Conservation (phyloP, 2,888 invertebrate genomes). For the Hirtodrosophila trivittata region DNA sequence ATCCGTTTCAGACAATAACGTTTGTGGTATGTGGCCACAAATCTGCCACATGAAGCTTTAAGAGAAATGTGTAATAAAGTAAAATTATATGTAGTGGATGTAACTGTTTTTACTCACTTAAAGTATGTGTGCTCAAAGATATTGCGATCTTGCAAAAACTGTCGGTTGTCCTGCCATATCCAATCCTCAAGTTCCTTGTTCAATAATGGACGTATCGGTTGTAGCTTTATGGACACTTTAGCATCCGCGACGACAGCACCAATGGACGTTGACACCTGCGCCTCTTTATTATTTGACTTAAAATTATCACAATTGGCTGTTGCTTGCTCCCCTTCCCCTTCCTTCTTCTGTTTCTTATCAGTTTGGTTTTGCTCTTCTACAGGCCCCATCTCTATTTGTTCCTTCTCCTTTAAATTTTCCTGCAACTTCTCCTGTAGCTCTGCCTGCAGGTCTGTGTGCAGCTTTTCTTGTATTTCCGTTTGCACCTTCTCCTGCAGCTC, state of each 20-base stretch:
- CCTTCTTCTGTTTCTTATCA: not conserved
- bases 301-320: constrained; percentile 83
- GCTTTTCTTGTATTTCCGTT: no score
- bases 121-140: constrained; percentile 98
- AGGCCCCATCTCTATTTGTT: not conserved
- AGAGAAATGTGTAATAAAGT: constrained; percentile 20
- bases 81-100: not conserved
- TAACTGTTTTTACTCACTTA: constrained; percentile 85
- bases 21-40: constrained; percentile 96
- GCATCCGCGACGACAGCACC: constrained; percentile 43
- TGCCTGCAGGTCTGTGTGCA: no score
- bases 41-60: constrained; percentile 97
- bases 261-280: constrained; percentile 69
- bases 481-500: no score
- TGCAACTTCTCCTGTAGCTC: no score
- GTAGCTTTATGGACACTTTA: constrained; percentile 40
- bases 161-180: constrained; percentile 99
- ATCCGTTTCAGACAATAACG: constrained; percentile 91
- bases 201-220: constrained; percentile 78
- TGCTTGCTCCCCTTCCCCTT: constrained; percentile 48
- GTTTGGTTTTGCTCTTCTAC: not conserved
- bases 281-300: constrained; percentile 63
- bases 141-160: constrained; percentile 96
- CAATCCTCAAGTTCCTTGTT: constrained; percentile 92
- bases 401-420: no score